These are phyloP conservation scores for Amaurobius ferox DNA, from an alignment of 2,888 invertebrate species.

Conservation along the genomic window DNA sequence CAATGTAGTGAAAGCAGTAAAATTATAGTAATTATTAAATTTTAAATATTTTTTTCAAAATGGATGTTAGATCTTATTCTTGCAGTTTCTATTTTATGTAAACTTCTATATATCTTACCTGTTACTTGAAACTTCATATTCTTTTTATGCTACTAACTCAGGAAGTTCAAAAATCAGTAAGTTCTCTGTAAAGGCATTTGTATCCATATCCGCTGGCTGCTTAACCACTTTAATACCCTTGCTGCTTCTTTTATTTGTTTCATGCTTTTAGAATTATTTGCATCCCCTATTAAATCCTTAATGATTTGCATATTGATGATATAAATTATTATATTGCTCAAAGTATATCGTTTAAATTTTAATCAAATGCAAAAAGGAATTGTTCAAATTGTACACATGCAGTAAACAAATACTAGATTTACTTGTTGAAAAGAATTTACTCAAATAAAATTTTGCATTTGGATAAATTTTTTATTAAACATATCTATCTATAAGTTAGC, in stretches of 20 bases:
- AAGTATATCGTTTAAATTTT: too few relatives aligned
- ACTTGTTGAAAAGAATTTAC: too few relatives aligned
- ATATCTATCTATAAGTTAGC: too few relatives aligned
- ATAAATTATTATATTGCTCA: not conserved
- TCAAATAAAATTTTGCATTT: too few relatives aligned
- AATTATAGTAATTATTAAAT: too few relatives aligned
- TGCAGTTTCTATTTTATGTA: slow-evolving; percentile 7
- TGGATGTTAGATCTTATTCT: not conserved
- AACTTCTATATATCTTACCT: not conserved
- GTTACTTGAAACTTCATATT: slow-evolving; percentile 22
- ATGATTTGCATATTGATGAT: not conserved
- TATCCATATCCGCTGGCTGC: not conserved
- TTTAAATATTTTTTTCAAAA: not conserved
- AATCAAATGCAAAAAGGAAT: too few relatives aligned
- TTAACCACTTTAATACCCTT: not conserved
- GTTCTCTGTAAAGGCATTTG: slow-evolving; percentile 25
- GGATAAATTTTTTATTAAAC: too few relatives aligned
- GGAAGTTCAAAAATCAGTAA: slow-evolving; percentile 73
- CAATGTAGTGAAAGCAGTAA: too few relatives aligned
- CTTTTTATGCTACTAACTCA: slow-evolving; percentile 50
- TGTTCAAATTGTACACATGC: too few relatives aligned
- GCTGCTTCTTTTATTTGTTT: slow-evolving; percentile 15
- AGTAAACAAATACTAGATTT: too few relatives aligned
- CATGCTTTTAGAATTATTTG: not conserved
- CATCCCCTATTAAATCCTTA: not conserved